These are phyloP conservation scores for Radopholus similis DNA, from an alignment of 1,140 invertebrate genomes.

Conservation along the genomic window DNA sequence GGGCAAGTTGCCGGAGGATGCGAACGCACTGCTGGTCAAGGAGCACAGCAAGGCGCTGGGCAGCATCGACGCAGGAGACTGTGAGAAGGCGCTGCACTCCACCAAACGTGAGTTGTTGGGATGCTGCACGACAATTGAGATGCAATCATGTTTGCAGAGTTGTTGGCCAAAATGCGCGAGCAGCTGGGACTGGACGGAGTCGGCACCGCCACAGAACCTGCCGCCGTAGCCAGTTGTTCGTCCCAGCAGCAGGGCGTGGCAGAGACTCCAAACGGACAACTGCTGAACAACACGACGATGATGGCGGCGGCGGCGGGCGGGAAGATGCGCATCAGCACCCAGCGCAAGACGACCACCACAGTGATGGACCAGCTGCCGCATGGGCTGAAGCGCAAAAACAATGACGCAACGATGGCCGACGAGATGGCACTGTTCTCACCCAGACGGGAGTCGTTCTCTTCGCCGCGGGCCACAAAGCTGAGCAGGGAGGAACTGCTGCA, in stretches of 20 bases:
- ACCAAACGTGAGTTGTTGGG: not conserved
- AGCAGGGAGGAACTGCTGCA: not conserved
- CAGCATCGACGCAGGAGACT: constrained; percentile 38
- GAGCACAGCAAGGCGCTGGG: constrained; percentile 43
- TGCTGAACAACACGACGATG: not conserved
- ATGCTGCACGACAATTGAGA: not conserved
- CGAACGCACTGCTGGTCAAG: constrained; percentile 89
- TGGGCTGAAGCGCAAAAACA: constrained; percentile 27
- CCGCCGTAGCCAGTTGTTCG: constrained; percentile 1
- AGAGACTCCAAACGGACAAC: constrained; percentile 13
- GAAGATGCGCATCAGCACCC: not conserved
- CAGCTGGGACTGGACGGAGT: not conserved
- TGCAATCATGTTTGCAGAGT: constrained; percentile 15
- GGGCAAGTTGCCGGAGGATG: constrained; percentile 84
- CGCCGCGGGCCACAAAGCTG: constrained; percentile 14
- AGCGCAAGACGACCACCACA: not conserved
- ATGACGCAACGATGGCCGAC: constrained; percentile 2
- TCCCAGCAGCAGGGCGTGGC: constrained; percentile 8
- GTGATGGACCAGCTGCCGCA: constrained; percentile 8
- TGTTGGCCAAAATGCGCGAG: constrained; percentile 26
- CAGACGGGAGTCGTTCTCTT: constrained; percentile 8
- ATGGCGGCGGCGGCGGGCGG: not conserved
- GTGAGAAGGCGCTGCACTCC: constrained; percentile 35
- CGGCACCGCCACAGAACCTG: not conserved
- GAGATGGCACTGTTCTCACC: not conserved